Evolutionary conservation across 1,140 invertebrate genomes (phyloP), one percentile per base, ranked within the genome.

Genomic region (Nebria ingens): DNA sequence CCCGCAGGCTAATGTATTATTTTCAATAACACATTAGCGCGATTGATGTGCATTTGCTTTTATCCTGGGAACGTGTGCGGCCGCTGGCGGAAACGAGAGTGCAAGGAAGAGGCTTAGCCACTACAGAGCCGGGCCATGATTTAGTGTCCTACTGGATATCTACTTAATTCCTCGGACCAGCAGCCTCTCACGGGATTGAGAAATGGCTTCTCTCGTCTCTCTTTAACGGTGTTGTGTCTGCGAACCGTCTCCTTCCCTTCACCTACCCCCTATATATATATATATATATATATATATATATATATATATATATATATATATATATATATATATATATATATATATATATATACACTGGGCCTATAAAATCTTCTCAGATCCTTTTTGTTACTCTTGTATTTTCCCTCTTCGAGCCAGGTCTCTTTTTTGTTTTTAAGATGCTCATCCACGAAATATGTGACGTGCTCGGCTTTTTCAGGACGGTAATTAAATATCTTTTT

Each of bases 71-170:
- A 45, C 40, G 40, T 45, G 40, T 17, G 6, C 17, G 51, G 34
- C 21, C 23, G 29, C 19, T 45, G 40, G 20, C 19, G 45, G 15
- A 19, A 15, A 56, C 6, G 25, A 56, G 45, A 52, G 34, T 56
- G 55, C 34, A 34, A 17, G 17, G 20, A 40, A 21, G 55, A 58
- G 58, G 56, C 59, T 60, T 59, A 45, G 40, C 15, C 40, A 61
- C 57, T 53, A 55, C 54, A 58, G 54, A 51, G 53, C 25, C 6
- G 6, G 15, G 55, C 53, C 55, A 61, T 61, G 60, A 61, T 61
- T 61, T 61, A 61, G 58, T 38, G 60, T 59, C 53, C 54, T 57
- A 38, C 50, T 56, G 55, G 56, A 61, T 59, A 59, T 59, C 55
- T 61, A 51, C 50, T 61, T 61, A 61, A 61, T 61, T 61, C 60